Evolutionary conservation across 2,113 vertebrate genomes (phyloP).

Genomic region (Telmatochromis brichardi): DNA sequence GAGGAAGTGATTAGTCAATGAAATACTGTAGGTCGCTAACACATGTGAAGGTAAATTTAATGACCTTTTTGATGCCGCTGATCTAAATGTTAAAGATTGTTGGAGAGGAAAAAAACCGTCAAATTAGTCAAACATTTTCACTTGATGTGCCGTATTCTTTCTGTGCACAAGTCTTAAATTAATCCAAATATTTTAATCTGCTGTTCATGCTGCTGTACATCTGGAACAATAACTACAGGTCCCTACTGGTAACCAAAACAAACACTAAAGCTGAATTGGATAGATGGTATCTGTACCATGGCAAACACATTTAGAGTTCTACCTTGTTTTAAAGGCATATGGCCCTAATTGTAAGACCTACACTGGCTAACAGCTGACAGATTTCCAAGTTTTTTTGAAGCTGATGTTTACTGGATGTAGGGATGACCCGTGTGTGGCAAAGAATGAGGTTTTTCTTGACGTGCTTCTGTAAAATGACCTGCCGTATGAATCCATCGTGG

Average conservation of each 20-base stretch:
- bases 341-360: background rate
- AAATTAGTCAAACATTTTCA: background rate
- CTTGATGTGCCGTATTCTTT: background rate
- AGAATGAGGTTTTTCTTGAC: background rate
- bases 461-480: background rate
- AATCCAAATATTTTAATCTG: background rate
- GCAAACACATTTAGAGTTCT: background rate
- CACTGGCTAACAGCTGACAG: background rate
- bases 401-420: background rate
- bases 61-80: background rate
- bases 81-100: background rate
- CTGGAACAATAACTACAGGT: background rate
- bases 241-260: background rate
- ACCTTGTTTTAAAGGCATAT: constrained; percentile 14
- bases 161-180: background rate
- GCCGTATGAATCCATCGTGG: background rate
- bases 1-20: background rate
- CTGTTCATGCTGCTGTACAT: background rate
- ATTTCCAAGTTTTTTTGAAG: background rate
- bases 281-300: background rate
- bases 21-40: background rate
- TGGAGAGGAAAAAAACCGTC: background rate
- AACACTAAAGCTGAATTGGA: background rate
- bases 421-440: background rate
- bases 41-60: background rate